Conservation (phyloP, 2,113 vertebrate genomes). For the Capreolus pygargus region DNA sequence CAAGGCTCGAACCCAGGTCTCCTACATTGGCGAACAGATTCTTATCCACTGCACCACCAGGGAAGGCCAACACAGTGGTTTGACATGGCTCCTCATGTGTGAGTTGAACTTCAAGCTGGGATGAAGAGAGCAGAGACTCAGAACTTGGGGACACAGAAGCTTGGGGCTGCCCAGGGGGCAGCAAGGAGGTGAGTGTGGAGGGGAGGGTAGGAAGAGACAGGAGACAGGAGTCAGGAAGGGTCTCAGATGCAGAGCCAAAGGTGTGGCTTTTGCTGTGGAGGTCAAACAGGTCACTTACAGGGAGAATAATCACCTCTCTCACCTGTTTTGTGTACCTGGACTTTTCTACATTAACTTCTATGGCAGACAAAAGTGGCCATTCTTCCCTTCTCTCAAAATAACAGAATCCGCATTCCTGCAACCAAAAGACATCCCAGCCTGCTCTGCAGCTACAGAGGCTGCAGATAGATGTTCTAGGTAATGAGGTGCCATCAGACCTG, state of each 20-base stretch:
- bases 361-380: neutral
- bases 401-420: neutral
- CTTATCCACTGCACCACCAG: neutral
- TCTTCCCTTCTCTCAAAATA: neutral
- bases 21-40: neutral
- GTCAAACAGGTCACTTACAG: neutral
- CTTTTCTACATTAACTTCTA: neutral
- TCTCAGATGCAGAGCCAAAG: neutral
- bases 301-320: neutral
- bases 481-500: neutral
- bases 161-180: neutral
- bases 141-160: neutral
- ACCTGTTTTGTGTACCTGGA: neutral
- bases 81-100: neutral
- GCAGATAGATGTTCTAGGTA: neutral
- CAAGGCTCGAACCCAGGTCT: neutral
- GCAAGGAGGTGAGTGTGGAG: neutral
- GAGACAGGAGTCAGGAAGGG: neutral
- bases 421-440: neutral
- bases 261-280: neutral
- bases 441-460: neutral
- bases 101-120: neutral
- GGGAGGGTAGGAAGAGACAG: neutral
- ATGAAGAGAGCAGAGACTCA: neutral
- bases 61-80: neutral